Percentiles rank a stretch among this genome's conserved stretches.
Conservation (phyloP, 2,888 invertebrate species). For the Ichneumoninae sp. region DNA sequence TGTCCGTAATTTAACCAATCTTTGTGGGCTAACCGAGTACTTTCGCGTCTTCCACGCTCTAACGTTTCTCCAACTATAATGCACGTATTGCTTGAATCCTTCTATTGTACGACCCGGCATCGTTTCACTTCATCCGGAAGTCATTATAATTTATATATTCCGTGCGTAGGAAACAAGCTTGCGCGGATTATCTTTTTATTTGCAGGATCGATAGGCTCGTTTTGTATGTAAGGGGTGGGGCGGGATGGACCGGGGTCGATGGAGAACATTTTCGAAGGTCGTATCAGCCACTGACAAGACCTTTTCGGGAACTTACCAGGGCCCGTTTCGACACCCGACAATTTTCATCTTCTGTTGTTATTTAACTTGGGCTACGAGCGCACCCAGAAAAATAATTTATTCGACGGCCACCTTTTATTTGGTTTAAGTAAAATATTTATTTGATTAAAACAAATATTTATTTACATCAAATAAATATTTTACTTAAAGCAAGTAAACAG, state of each 20-base stretch:
- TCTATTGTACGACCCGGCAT: neutral
- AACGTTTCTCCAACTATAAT: slow-evolving; percentile 13
- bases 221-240: neutral
- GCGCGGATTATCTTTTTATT: neutral
- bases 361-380: no score
- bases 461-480: no score
- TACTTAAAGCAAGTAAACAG: no score
- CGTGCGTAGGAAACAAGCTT: neutral
- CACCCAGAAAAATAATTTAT: no score
- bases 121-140: neutral
- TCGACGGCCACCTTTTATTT: no score
- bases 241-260: neutral
- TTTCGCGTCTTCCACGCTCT: slow-evolving; percentile 1
- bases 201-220: neutral
- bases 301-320: no score
- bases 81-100: neutral
- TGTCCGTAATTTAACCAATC: slow-evolving; percentile 52
- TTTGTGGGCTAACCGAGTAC: slow-evolving; percentile 30
- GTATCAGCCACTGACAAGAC: no score
- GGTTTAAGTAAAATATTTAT: no score
- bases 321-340: no score
- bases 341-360: no score
- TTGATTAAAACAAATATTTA: no score
- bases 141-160: slow-evolving; percentile 6
- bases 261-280: neutral